A percentile compares a stretch with the other conserved stretches of the same genome.
phyloP scores from a whole-genome alignment of 2,888 invertebrate species.

The Drosophila vallismaia region DNA sequence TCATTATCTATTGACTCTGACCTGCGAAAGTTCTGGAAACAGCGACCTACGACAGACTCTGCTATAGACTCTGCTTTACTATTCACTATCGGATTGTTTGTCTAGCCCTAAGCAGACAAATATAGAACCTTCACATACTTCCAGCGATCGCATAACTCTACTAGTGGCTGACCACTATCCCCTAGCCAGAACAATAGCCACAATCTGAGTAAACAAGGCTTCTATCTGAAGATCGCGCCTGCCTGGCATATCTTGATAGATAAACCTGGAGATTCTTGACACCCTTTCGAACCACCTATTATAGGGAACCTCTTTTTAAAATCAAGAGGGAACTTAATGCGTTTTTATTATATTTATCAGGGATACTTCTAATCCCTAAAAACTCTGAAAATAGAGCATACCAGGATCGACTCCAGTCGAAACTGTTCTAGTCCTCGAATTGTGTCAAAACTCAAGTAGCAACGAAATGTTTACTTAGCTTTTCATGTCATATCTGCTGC shows the following conservation, averaged over 20 bases:
- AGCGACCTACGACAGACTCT: slow-evolving; percentile 23
- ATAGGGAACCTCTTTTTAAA: too few relatives aligned
- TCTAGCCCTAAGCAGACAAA: slow-evolving; percentile 31
- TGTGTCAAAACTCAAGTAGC: slow-evolving; percentile 72
- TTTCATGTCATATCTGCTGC: slow-evolving; percentile 23
- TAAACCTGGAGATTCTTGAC: slow-evolving; percentile 19
- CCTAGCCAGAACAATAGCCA: slow-evolving; percentile 24
- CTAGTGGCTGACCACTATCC: not conserved
- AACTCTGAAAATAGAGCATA: not conserved
- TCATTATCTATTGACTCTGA: not conserved
- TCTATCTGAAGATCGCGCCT: slow-evolving; percentile 32
- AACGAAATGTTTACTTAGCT: slow-evolving; percentile 58
- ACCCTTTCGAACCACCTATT: not conserved
- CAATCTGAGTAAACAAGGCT: slow-evolving; percentile 26
- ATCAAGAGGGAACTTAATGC: too few relatives aligned
- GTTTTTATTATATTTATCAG: too few relatives aligned
- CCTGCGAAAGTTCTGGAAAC: slow-evolving; percentile 2
- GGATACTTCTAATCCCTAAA: too few relatives aligned
- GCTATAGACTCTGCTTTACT: not conserved
- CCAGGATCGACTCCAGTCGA: not conserved
- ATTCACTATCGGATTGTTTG: slow-evolving; percentile 13
- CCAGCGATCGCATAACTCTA: slow-evolving; percentile 18
- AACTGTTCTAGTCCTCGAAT: slow-evolving; percentile 38
- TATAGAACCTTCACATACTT: slow-evolving; percentile 42
- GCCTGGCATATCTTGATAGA: slow-evolving; percentile 39